These are phyloP conservation scores for Decapterus maruadsi DNA, from an alignment of 2,797 vertebrate species.

Conservation along the genomic window DNA sequence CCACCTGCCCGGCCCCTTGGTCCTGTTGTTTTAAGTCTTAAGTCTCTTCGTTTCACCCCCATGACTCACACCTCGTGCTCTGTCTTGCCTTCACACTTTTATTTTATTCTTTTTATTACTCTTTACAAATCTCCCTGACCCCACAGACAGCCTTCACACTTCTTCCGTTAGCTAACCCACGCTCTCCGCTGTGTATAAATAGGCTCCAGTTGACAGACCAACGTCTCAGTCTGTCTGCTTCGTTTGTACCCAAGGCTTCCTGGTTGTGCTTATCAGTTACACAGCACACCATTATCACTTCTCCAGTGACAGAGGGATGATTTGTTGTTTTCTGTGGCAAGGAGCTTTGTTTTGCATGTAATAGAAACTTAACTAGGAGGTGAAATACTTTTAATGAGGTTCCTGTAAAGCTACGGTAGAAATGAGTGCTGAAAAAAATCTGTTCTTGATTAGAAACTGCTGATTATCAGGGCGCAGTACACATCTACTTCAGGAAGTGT, in stretches of 20 bases:
- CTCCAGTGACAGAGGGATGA: conserved; percentile 62
- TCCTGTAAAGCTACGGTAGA: neutral
- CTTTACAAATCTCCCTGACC: conserved; percentile 32
- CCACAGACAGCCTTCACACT: neutral
- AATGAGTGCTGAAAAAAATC: neutral
- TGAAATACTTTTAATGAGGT: conserved; percentile 2
- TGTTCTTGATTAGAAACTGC: neutral
- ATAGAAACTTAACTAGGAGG: conserved; percentile 17
- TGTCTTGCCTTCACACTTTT: neutral
- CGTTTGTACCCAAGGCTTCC: conserved; percentile 77
- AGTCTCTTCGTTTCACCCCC: neutral
- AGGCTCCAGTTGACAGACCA: conserved; percentile 70
- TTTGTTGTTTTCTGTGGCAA: conserved; percentile 72
- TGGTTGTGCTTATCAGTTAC: conserved; percentile 83
- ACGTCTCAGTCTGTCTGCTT: conserved; percentile 55
- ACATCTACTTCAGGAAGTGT: neutral
- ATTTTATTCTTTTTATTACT: neutral
- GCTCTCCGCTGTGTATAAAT: conserved; percentile 75
- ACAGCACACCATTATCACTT: conserved; percentile 73
- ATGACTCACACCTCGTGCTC: conserved; percentile 6
- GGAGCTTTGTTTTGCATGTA: conserved; percentile 15
- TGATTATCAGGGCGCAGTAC: neutral
- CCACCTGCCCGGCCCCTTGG: too few relatives aligned
- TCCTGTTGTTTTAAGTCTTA: neutral
- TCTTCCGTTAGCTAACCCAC: conserved; percentile 64